A percentile compares a stretch with the other conserved stretches of the same genome.
These are phyloP conservation scores for Chiloscyllium punctatum DNA, from an alignment of 2,797 vertebrate genomes.

Conservation along the genomic window DNA sequence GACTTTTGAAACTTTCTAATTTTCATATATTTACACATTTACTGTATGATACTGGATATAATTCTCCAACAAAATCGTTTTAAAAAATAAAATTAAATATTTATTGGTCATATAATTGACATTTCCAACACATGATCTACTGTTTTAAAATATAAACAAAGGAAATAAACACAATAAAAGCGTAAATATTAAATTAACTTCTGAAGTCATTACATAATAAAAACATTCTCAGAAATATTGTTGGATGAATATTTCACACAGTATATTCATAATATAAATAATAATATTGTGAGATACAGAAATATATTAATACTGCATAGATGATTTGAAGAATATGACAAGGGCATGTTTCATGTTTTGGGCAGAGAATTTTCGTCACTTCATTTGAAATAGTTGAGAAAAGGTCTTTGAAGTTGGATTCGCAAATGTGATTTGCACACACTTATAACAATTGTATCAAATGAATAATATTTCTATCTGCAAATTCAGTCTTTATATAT, in stretches of 20 bases:
- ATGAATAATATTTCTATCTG: background rate
- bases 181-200: constrained; percentile 11
- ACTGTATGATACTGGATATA: background rate
- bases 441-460: background rate
- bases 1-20: background rate
- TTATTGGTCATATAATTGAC: background rate
- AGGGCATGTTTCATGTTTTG: background rate
- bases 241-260: background rate
- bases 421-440: background rate
- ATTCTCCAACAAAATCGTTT: background rate
- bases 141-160: background rate
- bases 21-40: background rate
- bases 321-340: background rate
- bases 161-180: background rate
- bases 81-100: constrained; percentile 11
- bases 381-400: background rate
- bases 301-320: background rate
- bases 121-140: background rate
- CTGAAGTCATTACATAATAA: background rate
- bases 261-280: background rate
- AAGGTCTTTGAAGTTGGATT: background rate
- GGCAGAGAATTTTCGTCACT: background rate
- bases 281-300: background rate
- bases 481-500: background rate
- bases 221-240: background rate